These are phyloP conservation scores for Gnathonemus echidnorhynchus DNA, from an alignment of 2,113 vertebrate genomes.

Conservation along the genomic window DNA sequence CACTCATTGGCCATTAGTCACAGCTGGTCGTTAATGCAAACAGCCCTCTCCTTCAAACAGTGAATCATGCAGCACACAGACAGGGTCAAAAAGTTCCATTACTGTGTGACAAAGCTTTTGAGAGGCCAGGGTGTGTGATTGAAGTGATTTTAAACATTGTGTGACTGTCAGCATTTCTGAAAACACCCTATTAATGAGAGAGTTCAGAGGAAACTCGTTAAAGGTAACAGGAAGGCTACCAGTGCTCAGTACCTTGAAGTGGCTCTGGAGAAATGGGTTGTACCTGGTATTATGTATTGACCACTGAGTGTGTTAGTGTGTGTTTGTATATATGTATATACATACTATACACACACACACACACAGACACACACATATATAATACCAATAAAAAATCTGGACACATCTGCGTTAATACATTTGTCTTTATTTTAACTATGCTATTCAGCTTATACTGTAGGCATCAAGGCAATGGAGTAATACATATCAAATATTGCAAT, in stretches of 20 bases:
- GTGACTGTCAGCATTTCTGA: background rate
- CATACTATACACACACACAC: background rate
- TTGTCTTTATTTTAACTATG: background rate
- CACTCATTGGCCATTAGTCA: background rate
- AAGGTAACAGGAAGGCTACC: background rate
- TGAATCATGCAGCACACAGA: background rate
- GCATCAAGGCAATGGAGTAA: background rate
- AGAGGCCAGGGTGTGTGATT: background rate
- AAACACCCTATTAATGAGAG: background rate
- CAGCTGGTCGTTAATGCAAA: background rate
- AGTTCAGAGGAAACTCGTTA: background rate
- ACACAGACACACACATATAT: too few species aligned
- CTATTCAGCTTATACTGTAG: background rate
- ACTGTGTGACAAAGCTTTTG: background rate
- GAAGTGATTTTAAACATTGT: background rate
- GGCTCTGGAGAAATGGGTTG: background rate
- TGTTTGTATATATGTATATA: too few species aligned
- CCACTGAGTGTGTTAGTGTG: background rate
- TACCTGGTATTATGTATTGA: background rate
- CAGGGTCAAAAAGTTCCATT: background rate
- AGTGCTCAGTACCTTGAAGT: background rate
- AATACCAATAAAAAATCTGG: background rate
- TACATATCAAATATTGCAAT: background rate
- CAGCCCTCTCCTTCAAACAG: background rate
- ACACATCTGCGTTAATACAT: background rate